Evolutionary conservation across 1,140 invertebrate species (phyloP), one percentile per base, ranked within the genome.

Genomic region (Papilio machaon): DNA sequence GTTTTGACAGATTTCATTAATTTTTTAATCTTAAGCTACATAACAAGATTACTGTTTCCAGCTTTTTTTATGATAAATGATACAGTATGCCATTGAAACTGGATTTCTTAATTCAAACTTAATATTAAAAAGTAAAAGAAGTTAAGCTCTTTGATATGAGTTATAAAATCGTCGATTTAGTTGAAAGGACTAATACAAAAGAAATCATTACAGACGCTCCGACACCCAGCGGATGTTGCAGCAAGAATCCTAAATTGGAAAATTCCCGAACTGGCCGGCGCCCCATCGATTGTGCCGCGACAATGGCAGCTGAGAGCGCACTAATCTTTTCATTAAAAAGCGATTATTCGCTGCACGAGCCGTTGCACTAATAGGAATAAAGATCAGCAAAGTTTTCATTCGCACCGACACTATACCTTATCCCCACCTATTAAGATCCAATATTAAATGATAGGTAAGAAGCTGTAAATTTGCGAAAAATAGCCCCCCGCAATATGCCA

Each of bases 241-340:
- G 82, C 74, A 70, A 82, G 84, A 83, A 85, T 83, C 86, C 82
- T 84, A 91, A 92, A 93, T 93, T 92, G 90, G 87, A 92, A 93
- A 92, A 92, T 92, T 91, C 90, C 84, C 87, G 82, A 90, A 91
- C 88, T 91, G 90, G 86, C 90, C 88, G 83, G 80, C 82, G 76
- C 83, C 84, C 87, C 89, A 91, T 92, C 89, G 92, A 91, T 92
- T 88, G 82, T 82, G 75, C 84, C 58, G 78, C 86, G 87, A 94
- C 91, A 92, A 93, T 92, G 84, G 90, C 84, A 82, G 82, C 83
- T 81, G 84, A 87, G 87, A 86, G 87, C 84, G 90, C 89, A 87
- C 91, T 94, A 94, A 94, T 94, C 92, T 93, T 93, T 94, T 94
- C 92, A 94, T 94, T 94, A 94, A 93, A 94, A 93, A 92, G 87